Base-by-base conservation (phyloP, 1,140 invertebrate genomes). In the Leguminivora glycinivorella region DNA sequence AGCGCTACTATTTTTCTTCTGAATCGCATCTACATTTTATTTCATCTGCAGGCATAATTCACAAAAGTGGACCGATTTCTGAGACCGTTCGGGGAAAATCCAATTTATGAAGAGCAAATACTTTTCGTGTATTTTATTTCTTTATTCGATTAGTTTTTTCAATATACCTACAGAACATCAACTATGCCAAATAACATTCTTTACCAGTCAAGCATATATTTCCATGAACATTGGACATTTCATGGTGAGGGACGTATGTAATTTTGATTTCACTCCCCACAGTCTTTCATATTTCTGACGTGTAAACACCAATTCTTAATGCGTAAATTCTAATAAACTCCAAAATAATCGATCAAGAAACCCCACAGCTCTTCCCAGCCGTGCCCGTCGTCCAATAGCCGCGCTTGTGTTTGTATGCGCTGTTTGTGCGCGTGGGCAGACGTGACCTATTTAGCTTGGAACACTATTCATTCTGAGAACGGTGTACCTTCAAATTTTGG, bases 391-490 rank as follows among this genome's bases (percentile, higher is more conserved):
- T 22, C 47, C 19, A 22, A 52, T 52, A 52, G 47, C 1, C 47
- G 47, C 7, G 19, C 19, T 52, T 22, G 19, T 52, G 19, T 52
- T 52, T 52, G 47, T 52, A 52, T 52, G 47, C 14, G 19, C 47
- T 52, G 47, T 52, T 52, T 22, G 47, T 52, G 47, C 47, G 47
- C 47, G 47, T 52, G 47, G 47, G 47, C 47, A 52, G 47, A 22
- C 47, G 47, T 52, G 47, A 52, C 47, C 47, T 52, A 52, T 52
- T 52, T 52, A 52, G 47, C 17, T 22, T 52, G 19, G 47, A 52
- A 19, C 14, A n/a, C 14, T 22, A 52, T 52, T 52, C 47, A 52
- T 52, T 22, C 47, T 19, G 19, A 52, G 47, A 52, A 43, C 17
- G 9, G n/a, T n/a, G 47, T 19, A 19, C 47, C 34, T 14, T 43